phyloP scores from a whole-genome alignment of 64 coral and sea anemone genomes.

The Montipora sp. region DNA sequence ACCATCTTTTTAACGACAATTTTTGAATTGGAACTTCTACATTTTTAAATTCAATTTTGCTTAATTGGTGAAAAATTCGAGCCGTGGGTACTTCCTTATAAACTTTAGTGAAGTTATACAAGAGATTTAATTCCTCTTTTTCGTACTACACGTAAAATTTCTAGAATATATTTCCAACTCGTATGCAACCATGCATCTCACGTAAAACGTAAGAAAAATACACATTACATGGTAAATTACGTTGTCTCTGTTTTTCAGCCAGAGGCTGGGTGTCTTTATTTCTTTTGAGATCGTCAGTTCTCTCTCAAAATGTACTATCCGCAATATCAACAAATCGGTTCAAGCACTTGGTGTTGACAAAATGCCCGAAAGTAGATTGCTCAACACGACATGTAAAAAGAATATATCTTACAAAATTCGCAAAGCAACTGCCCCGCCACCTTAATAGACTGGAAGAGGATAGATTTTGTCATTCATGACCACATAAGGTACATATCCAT shows the following conservation, averaged over 20 bases:
- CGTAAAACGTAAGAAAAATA: background rate
- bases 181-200: background rate
- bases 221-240: background rate
- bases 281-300: too few relatives aligned
- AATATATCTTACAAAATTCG: background rate
- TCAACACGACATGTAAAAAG: background rate
- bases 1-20: background rate
- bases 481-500: constrained; percentile 39
- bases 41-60: background rate
- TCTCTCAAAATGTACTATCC: background rate
- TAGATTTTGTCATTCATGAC: constrained; percentile 37
- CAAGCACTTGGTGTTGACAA: background rate
- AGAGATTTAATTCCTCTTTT: background rate
- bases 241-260: too few relatives aligned
- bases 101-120: background rate
- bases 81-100: background rate
- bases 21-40: background rate
- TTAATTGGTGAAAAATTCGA: background rate
- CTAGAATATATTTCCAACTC: background rate
- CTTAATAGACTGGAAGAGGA: constrained; percentile 22
- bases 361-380: too few relatives aligned
- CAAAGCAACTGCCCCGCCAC: background rate
- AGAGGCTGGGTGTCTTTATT: too few relatives aligned
- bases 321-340: background rate
- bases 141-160: background rate